Evolutionary conservation across 2,797 vertebrate genomes (phyloP).

Genomic region (Tinamus major): DNA sequence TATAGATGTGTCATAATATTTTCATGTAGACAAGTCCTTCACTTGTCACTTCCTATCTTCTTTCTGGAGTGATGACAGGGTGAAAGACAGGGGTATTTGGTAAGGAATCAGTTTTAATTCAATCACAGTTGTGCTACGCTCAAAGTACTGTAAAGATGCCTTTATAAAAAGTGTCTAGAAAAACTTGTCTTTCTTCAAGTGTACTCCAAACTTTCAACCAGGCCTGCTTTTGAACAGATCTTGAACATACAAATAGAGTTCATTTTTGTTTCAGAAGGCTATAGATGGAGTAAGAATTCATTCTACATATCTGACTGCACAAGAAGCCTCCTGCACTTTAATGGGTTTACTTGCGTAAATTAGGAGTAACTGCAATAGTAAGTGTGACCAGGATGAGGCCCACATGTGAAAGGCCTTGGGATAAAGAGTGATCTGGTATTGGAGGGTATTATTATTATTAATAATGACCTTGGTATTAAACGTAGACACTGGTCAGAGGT

Average conservation of each 20-base stretch:
- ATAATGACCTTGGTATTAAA: not conserved
- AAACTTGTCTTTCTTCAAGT: fast-evolving
- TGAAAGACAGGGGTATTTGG: not conserved
- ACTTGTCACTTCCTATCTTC: slow-evolving; percentile 6
- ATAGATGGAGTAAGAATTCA: not conserved
- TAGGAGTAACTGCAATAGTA: not conserved
- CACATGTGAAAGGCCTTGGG: not conserved
- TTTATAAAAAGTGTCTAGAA: not conserved
- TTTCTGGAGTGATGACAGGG: not conserved
- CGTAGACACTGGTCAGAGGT: not conserved
- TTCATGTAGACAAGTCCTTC: not conserved
- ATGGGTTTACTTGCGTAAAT: not conserved
- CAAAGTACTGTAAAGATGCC: no score
- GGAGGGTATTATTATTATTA: not conserved
- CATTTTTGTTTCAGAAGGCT: not conserved
- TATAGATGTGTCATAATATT: not conserved
- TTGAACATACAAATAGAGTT: not conserved
- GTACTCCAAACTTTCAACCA: not conserved
- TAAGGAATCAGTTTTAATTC: not conserved
- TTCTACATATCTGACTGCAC: not conserved
- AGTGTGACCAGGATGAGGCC: not conserved
- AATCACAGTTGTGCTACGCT: fast-evolving
- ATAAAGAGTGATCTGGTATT: not conserved
- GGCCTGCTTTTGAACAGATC: not conserved
- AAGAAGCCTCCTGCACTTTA: not conserved